Conservation (phyloP, 37 sponge, comb jelly and placozoan species). For the Agelas oroides region DNA sequence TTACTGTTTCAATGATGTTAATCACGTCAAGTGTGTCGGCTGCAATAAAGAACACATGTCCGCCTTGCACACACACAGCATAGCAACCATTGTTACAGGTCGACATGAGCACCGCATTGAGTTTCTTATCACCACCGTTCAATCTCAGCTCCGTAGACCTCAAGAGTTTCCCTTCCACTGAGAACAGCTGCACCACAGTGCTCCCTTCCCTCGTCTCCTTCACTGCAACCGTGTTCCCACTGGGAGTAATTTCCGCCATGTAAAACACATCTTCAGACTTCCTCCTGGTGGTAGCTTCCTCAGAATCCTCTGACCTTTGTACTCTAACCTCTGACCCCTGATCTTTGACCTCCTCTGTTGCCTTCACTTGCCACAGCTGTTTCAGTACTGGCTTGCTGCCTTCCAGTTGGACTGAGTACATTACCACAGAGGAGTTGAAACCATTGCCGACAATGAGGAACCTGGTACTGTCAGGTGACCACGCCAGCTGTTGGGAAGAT, state of each 20-base stretch:
- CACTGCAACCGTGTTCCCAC: slow-evolving; percentile 37
- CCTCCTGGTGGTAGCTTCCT: no score
- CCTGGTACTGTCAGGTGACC: slow-evolving; percentile 54
- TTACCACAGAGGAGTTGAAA: slow-evolving; percentile 38
- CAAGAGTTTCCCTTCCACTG: slow-evolving; percentile 23
- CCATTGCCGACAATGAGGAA: slow-evolving; percentile 71
- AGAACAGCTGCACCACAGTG: slow-evolving; percentile 41
- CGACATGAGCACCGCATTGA: slow-evolving; percentile 33
- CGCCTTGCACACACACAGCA: slow-evolving; percentile 56
- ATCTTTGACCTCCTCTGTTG: slow-evolving; percentile 1
- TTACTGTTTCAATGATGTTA: slow-evolving; percentile 17
- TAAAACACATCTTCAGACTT: slow-evolving; percentile 41
- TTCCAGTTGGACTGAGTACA: slow-evolving; percentile 23
- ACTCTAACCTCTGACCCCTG: background rate
- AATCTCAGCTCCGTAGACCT: background rate
- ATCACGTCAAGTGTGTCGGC: slow-evolving; percentile 21
- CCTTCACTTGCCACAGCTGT: slow-evolving; percentile 40
- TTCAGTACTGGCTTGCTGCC: background rate
- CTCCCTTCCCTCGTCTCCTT: slow-evolving; percentile 26
- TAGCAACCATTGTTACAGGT: slow-evolving; percentile 24
- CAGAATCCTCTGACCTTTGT: background rate
- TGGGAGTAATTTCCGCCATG: slow-evolving; percentile 55
- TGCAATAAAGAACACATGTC: slow-evolving; percentile 38
- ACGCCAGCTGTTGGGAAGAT: slow-evolving; percentile 59
- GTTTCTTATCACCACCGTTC: background rate